phyloP scores from a whole-genome alignment of 2,797 vertebrate species.

The Manis javanica region DNA sequence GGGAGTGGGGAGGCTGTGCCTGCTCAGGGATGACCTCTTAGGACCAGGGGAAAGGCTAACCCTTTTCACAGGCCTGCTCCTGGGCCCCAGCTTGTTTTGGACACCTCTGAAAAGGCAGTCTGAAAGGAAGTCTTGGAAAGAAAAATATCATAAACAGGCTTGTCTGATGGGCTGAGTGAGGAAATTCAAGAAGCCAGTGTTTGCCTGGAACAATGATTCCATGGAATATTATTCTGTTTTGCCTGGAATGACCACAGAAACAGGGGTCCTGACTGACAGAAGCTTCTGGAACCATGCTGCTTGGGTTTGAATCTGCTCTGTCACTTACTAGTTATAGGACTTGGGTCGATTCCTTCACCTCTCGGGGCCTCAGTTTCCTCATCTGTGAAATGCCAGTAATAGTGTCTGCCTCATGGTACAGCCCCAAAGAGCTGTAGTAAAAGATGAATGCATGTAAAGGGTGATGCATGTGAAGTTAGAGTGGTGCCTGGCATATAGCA shows the following conservation, averaged over 20 bases:
- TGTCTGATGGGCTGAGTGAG: background rate
- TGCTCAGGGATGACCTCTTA: background rate
- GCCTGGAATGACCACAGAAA: background rate
- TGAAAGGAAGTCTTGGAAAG: background rate
- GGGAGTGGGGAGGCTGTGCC: background rate
- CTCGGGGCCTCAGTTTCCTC: slow-evolving; percentile 9
- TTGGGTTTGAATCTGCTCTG: background rate
- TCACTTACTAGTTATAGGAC: background rate
- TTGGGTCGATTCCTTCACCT: background rate
- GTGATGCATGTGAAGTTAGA: background rate
- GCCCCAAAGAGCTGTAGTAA: background rate
- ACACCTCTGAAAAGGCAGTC: background rate
- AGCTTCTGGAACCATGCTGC: slow-evolving; percentile 3
- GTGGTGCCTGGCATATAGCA: background rate
- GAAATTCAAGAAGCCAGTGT: background rate
- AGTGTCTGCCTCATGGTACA: background rate
- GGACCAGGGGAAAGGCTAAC: background rate
- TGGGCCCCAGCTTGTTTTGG: background rate
- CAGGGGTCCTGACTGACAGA: background rate
- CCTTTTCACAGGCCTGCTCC: background rate
- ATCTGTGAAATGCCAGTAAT: background rate
- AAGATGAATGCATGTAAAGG: background rate
- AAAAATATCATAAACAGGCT: background rate
- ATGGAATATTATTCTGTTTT: background rate
- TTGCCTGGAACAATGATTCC: background rate